phyloP scores from a whole-genome alignment of 1,140 invertebrate species.

The Drosophila lacteicornis region DNA sequence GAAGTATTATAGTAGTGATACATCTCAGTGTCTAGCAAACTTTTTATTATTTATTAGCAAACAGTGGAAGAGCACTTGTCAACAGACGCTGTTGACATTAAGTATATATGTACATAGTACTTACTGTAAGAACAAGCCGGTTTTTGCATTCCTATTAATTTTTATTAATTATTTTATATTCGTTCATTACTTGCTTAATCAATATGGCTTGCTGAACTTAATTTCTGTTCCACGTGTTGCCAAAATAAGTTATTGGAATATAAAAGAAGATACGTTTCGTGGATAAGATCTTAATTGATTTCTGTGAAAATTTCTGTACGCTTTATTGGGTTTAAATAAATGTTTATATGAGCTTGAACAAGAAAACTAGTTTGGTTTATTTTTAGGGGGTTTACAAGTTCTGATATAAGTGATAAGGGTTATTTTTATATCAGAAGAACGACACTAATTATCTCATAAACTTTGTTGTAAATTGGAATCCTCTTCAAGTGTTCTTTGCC shows the following conservation, averaged over 20 bases:
- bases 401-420: neutral
- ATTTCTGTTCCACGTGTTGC: neutral
- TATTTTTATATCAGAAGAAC: no score
- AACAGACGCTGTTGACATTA: neutral
- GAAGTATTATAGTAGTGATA: neutral
- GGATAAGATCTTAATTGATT: neutral
- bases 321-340: neutral
- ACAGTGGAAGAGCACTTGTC: conserved; percentile 1
- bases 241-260: neutral
- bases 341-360: neutral
- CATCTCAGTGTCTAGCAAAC: neutral
- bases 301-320: neutral
- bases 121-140: neutral
- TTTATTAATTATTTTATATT: neutral
- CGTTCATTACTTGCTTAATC: neutral
- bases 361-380: neutral
- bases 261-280: neutral
- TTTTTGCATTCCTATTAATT: neutral
- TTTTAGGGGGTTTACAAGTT: no score
- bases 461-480: no score
- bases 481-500: no score
- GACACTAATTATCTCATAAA: no score
- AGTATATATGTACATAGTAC: conserved; percentile 1
- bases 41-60: conserved; percentile 5
- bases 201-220: neutral